phyloP scores from a whole-genome alignment of 92 coral and sea anemone species.

The Palythoa caribaeorum region DNA sequence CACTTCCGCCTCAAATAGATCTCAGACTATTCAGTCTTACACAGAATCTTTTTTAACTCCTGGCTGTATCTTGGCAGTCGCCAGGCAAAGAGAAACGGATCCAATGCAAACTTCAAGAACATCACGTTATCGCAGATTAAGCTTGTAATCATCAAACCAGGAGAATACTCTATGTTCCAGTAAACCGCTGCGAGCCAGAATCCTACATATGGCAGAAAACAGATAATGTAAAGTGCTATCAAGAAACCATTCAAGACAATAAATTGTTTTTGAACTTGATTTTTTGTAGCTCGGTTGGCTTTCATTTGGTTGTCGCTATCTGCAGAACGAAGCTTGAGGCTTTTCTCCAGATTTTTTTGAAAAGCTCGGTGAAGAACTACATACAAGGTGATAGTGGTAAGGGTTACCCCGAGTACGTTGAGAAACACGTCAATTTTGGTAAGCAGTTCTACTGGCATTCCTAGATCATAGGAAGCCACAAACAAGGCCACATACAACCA shows the following conservation, averaged over 20 bases:
- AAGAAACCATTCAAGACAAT: too few relatives aligned
- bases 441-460: constrained; percentile 4
- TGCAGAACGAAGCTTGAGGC: too few relatives aligned
- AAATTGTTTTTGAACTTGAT: constrained; percentile 27
- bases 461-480: constrained; percentile 3
- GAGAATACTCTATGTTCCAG: constrained; percentile 2
- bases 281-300: background rate
- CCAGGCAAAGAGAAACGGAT: too few relatives aligned
- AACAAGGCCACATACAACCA: constrained; percentile 31
- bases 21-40: too few relatives aligned
- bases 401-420: constrained; percentile 7
- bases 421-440: constrained; percentile 36
- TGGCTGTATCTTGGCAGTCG: too few relatives aligned
- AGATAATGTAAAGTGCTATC: too few relatives aligned
- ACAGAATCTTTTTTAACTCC: too few relatives aligned
- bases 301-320: too few relatives aligned
- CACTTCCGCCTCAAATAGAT: too few relatives aligned
- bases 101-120: too few relatives aligned
- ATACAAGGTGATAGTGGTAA: constrained; percentile 28
- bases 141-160: constrained; percentile 1
- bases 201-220: constrained; percentile 40
- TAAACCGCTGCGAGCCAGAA: constrained; percentile 22
- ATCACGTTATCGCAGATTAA: constrained; percentile 31
- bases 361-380: too few relatives aligned
- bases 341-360: too few relatives aligned